Evolutionary conservation across 2,113 vertebrate species (phyloP).

Genomic region (Scortum barcoo): DNA sequence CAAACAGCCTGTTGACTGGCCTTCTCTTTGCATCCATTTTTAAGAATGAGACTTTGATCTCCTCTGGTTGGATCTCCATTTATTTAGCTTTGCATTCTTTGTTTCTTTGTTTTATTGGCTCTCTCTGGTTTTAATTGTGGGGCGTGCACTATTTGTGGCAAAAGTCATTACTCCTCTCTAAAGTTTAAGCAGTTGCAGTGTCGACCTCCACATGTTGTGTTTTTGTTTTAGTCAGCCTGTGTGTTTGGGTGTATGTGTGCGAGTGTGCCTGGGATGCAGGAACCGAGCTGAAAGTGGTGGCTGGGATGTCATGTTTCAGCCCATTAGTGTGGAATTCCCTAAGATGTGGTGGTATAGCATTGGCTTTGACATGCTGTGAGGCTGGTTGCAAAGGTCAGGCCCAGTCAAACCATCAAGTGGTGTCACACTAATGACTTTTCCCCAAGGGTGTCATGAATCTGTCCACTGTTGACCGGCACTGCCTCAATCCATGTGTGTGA

Average conservation of each 20-base stretch:
- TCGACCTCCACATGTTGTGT: constrained; percentile 9
- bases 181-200: constrained; percentile 2
- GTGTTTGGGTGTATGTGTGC: constrained; percentile 9
- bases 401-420: constrained; percentile 61
- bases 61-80: constrained; percentile 38
- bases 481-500: constrained; percentile 44
- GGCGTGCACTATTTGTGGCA: constrained; percentile 43
- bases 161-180: constrained; percentile 32
- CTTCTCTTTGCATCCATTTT: constrained; percentile 50
- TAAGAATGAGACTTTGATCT: constrained; percentile 13
- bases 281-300: constrained; percentile 28
- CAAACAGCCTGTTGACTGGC: constrained; percentile 54
- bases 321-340: constrained; percentile 75
- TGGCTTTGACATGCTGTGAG: constrained; percentile 67
- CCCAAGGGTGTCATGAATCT: constrained; percentile 67
- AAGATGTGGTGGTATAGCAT: constrained; percentile 59
- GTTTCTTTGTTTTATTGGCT: constrained; percentile 50
- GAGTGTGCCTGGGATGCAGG: constrained; percentile 22
- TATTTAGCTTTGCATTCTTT: constrained; percentile 50
- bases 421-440: constrained; percentile 64
- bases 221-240: constrained; percentile 34
- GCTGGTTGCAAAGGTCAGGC: constrained; percentile 69
- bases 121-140: constrained; percentile 54
- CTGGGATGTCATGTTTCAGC: constrained; percentile 47
- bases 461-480: constrained; percentile 34